Conservation (phyloP, 1,140 invertebrate genomes). For the Neodiprion fabricii region DNA sequence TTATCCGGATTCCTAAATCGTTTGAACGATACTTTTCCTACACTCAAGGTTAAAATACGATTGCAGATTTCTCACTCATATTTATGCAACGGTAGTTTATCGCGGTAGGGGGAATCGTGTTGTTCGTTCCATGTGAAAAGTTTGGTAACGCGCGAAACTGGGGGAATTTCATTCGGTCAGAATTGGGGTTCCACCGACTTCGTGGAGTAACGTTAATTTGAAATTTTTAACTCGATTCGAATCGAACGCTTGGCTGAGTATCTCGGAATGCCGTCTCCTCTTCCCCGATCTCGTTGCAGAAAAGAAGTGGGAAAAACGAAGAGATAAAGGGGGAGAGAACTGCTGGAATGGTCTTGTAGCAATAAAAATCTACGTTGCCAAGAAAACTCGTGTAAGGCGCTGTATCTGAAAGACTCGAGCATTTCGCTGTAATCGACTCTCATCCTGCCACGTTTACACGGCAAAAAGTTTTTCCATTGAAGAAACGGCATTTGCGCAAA, state of each 20-base stretch:
- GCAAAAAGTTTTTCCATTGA: slow-evolving; percentile 7
- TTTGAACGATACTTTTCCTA: too few relatives aligned
- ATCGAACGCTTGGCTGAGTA: slow-evolving; percentile 2
- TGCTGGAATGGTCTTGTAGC: neutral
- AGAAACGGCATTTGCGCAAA: neutral
- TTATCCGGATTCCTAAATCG: too few relatives aligned
- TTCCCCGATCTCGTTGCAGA: neutral
- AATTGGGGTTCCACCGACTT: neutral
- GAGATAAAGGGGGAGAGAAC: neutral
- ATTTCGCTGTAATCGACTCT: slow-evolving; percentile 7
- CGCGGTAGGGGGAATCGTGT: too few relatives aligned
- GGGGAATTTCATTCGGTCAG: neutral
- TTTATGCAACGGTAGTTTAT: too few relatives aligned
- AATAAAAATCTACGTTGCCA: neutral
- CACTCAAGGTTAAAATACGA: too few relatives aligned
- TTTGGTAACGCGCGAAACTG: neutral
- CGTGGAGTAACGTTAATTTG: neutral
- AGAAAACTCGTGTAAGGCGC: neutral
- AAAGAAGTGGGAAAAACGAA: neutral
- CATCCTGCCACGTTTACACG: neutral
- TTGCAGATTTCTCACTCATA: too few relatives aligned
- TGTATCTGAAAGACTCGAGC: neutral
- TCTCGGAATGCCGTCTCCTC: neutral
- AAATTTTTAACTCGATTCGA: slow-evolving; percentile 5
- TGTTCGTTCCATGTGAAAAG: too few relatives aligned